Conservation (phyloP, 2,797 vertebrate species). For the Muraenolepis orangiensis region DNA sequence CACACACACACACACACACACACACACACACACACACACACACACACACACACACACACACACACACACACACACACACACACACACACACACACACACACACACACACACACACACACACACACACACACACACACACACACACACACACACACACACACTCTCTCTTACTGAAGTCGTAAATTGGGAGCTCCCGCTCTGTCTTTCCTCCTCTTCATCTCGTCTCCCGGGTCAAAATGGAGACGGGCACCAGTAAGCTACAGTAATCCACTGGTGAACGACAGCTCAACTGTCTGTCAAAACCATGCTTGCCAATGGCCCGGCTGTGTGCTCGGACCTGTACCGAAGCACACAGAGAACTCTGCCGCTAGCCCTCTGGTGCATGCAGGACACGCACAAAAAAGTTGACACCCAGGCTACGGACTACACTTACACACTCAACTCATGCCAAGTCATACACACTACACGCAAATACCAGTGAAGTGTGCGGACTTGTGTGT, state of each 20-base stretch:
- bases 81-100: conserved; percentile 8
- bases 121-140: conserved; percentile 9
- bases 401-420: too few species aligned
- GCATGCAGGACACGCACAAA: conserved; percentile 19
- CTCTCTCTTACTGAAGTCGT: conserved; percentile 89
- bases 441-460: conserved; percentile 41
- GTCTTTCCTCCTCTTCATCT: conserved; percentile 85
- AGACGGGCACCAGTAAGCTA: conserved; percentile 45
- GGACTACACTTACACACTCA: too few species aligned
- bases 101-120: background rate
- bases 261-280: conserved; percentile 46
- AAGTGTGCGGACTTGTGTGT: background rate
- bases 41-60: background rate
- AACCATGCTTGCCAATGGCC: conserved; percentile 11
- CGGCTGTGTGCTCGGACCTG: background rate
- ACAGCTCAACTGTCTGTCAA: conserved; percentile 31
- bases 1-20: conserved; percentile 7
- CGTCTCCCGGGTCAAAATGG: conserved; percentile 60
- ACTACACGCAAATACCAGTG: background rate
- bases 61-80: conserved; percentile 8
- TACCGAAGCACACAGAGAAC: background rate
- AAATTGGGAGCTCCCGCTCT: conserved; percentile 80
- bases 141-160: conserved; percentile 8
- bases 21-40: conserved; percentile 10
- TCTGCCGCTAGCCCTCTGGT: conserved; percentile 24